Evolutionary conservation across 2,888 invertebrate genomes (phyloP), one percentile per base, ranked within the genome.

Genomic region (Neoascia interrupta): DNA sequence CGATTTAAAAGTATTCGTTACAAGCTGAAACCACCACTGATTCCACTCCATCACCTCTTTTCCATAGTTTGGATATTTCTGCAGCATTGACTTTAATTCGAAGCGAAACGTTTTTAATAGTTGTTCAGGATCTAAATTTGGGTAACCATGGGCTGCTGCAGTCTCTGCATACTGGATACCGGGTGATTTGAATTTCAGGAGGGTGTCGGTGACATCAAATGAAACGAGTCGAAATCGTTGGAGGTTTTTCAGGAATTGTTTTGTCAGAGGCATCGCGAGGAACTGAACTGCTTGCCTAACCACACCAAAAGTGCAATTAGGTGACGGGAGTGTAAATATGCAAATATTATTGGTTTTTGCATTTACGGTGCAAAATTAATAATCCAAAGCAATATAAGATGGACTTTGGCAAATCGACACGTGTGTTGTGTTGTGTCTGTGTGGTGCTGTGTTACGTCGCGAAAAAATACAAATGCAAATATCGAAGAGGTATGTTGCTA

Each of bases 201-300:
- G 88, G 0, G 97, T 97, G 82, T 95, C 95, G 1, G 96, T 97
- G 56, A 95, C 93, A 87, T 97, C 97, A 86, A 97, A 96, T 1
- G 97, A 97, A 16, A 97, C 90, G 80, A 95, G 82, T 1, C 85
- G 86, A 80, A 89, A 88, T 13, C 83, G 84, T 51, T 84, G 74
- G 5, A 88, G 79, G 83, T 88, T 88, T 36, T 82, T 81, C 13
- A 83, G 19, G 34, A 87, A 84, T 63, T 84, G 84, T 31, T 72
- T 72, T 26, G 81, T 74, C 36, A 82, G 47, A 23, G 81, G 49
- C 85, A 87, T 86, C 5, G 16, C 31, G n/a, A n/a, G n/a, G n/a
- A n/a, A n/a, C n/a, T n/a, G n/a, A n/a, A n/a, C n/a, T n/a, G n/a
- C n/a, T n/a, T n/a, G n/a, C n/a, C n/a, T n/a, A n/a, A n/a, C n/a